Evolutionary conservation across 1,140 invertebrate species (phyloP).

Genomic region (Dreissena rostriformis): DNA sequence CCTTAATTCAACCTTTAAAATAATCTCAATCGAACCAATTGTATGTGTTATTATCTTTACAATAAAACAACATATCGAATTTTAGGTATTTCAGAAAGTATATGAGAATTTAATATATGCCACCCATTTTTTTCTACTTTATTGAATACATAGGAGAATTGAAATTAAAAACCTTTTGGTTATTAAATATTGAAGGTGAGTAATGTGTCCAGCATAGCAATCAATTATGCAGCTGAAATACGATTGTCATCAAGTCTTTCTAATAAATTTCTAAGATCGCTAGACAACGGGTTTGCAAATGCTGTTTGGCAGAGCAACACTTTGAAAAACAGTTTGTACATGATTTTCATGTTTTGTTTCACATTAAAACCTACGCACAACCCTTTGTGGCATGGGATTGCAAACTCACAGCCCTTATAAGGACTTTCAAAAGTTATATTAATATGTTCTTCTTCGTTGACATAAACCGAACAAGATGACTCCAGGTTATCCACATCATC

Average conservation of each 20-base stretch:
- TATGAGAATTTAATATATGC: too few species aligned
- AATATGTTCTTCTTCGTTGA: slow-evolving; percentile 48
- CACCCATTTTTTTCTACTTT: too few species aligned
- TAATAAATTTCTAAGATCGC: slow-evolving; percentile 14
- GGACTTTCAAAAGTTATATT: slow-evolving; percentile 8
- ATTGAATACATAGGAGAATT: too few species aligned
- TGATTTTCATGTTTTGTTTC: slow-evolving; percentile 76
- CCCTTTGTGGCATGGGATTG: slow-evolving; percentile 68
- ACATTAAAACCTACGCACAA: slow-evolving; percentile 77
- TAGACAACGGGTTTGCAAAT: slow-evolving; percentile 58
- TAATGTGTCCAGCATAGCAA: too few species aligned
- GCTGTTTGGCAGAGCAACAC: slow-evolving; percentile 68
- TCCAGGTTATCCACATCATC: slow-evolving; percentile 79
- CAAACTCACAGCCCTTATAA: slow-evolving; percentile 67
- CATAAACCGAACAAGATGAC: slow-evolving; percentile 68
- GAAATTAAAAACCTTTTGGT: too few species aligned
- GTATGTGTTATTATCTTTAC: too few species aligned
- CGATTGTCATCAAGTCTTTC: slow-evolving; percentile 24
- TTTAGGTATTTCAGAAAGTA: too few species aligned
- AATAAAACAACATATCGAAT: too few species aligned
- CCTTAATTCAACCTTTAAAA: too few species aligned
- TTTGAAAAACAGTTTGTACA: slow-evolving; percentile 75
- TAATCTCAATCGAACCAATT: too few species aligned
- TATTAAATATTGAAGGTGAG: too few species aligned
- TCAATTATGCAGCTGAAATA: slow-evolving; percentile 21